phyloP scores from a whole-genome alignment of 2,113 vertebrate genomes.

The Anguilla japonica region DNA sequence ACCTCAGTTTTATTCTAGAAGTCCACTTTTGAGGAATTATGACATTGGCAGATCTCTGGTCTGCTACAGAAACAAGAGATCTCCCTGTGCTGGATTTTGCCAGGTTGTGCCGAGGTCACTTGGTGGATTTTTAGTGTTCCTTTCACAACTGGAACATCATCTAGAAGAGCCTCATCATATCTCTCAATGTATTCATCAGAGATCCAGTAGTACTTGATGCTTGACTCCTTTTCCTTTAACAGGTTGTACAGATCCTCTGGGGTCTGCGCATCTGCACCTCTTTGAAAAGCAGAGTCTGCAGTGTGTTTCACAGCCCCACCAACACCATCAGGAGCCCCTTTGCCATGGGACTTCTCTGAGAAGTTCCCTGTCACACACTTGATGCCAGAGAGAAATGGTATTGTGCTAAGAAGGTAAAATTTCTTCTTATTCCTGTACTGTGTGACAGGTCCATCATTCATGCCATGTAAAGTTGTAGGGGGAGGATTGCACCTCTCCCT shows the following conservation, averaged over 20 bases:
- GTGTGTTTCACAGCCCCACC: neutral
- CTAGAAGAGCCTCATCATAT: constrained; percentile 18
- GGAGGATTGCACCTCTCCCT: constrained; percentile 10
- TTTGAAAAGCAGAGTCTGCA: constrained; percentile 29
- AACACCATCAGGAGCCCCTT: constrained; percentile 21
- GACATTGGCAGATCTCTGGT: constrained; percentile 26
- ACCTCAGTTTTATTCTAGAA: neutral
- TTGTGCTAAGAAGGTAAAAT: constrained; percentile 24
- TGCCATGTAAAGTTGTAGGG: constrained; percentile 15
- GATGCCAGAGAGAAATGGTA: constrained; percentile 31
- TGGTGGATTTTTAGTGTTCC: constrained; percentile 25
- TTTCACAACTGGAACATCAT: constrained; percentile 16
- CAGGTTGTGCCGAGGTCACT: constrained; percentile 11
- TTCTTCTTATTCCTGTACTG: constrained; percentile 23
- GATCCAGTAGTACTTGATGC: constrained; percentile 22
- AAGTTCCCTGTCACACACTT: constrained; percentile 29
- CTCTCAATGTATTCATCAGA: constrained; percentile 17
- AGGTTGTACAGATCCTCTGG: constrained; percentile 24
- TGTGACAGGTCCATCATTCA: constrained; percentile 23
- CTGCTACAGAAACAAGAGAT: constrained; percentile 29
- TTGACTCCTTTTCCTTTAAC: constrained; percentile 5
- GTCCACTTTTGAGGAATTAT: constrained; percentile 20
- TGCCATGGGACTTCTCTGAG: constrained; percentile 33
- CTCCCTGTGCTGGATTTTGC: constrained; percentile 18
- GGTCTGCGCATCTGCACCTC: constrained; percentile 27